A percentile compares a stretch with the other conserved stretches of the same genome.
phyloP scores from a whole-genome alignment of 1,140 invertebrate species.

The Leptinotarsa lineolata region DNA sequence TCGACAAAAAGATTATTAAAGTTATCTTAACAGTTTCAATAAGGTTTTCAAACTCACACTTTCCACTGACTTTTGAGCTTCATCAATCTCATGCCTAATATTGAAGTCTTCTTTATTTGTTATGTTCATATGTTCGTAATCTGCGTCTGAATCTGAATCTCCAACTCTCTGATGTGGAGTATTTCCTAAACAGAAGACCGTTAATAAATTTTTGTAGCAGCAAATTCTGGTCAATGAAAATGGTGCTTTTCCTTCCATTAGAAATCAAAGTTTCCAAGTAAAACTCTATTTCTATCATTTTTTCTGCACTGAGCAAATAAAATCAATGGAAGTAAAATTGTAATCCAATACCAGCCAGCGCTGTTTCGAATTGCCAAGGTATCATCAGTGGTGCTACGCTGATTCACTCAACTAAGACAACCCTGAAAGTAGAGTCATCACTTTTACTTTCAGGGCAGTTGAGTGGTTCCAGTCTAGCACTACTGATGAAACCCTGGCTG shows the following conservation, averaged over 20 bases:
- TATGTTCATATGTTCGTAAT: constrained; percentile 50
- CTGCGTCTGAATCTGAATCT: constrained; percentile 35
- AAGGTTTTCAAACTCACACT: constrained; percentile 39
- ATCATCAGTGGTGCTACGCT: no score
- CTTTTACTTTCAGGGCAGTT: no score
- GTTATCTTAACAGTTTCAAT: not conserved
- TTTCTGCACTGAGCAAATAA: no score
- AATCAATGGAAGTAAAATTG: no score
- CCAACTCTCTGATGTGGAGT: not conserved
- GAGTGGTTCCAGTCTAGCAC: no score
- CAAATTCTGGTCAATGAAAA: not conserved
- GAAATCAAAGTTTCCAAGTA: no score
- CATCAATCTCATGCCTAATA: constrained; percentile 49
- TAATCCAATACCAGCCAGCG: no score
- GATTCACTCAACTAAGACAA: no score
- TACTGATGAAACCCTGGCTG: no score
- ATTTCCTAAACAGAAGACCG: constrained; percentile 2
- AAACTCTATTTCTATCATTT: no score
- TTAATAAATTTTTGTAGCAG: not conserved
- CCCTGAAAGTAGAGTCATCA: no score
- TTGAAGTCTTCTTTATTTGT: constrained; percentile 50
- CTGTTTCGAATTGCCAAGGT: no score
- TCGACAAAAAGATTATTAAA: constrained; percentile 20
- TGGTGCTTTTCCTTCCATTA: not conserved
- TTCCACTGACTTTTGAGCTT: constrained; percentile 44